Evolutionary conservation across 2,888 invertebrate species (phyloP), one percentile per base, ranked within the genome.

Genomic region (Copidosoma aretas): DNA sequence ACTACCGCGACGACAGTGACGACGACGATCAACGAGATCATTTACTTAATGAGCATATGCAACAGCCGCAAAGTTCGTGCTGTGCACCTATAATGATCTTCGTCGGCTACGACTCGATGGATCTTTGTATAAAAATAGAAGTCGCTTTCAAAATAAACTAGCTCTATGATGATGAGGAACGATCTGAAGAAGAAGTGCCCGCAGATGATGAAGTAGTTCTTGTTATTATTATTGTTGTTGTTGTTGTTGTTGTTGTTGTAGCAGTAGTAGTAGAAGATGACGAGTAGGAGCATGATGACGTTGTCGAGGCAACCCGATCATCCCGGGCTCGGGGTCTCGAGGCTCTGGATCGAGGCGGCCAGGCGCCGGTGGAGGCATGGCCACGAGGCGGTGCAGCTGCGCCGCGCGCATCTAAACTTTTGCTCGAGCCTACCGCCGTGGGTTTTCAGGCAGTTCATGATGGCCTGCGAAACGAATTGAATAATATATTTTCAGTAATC

Each of bases 121-220:
- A 52, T 68, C 65, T 67, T 62, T 41, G 71, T 71, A 71, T 69
- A 71, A 71, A 71, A 71, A 71, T 71, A 71, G 68, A 71, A 71
- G 67, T 66, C 69, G 60, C 64, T 71, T 71, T 67, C 64, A 71
- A 67, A 71, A 71, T 71, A 71, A 71, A 71, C 71, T 71, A 71
- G 59, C 60, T 69, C 69, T 71, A 71, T 66, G 57, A 71, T 66
- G 57, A 64, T 71, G 60, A 69, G 71, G 69, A 71, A 69, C 68
- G 68, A 71, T 66, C 66, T 71, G 66, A 64, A 64, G 66, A 67
- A 68, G 71, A 67, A 68, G 71, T 70, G 68, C 65, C 68, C 71
- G 63, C 65, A 68, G 68, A 68, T 64, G 64, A 71, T 64, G 61
- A 67, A 67, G 32, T 32, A 32, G 8, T 32, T 5, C 8, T 32